A percentile compares a stretch with the other conserved stretches of the same genome.
Evolutionary conservation across 2,797 vertebrate genomes (phyloP).

Genomic region (Tangara arthus): DNA sequence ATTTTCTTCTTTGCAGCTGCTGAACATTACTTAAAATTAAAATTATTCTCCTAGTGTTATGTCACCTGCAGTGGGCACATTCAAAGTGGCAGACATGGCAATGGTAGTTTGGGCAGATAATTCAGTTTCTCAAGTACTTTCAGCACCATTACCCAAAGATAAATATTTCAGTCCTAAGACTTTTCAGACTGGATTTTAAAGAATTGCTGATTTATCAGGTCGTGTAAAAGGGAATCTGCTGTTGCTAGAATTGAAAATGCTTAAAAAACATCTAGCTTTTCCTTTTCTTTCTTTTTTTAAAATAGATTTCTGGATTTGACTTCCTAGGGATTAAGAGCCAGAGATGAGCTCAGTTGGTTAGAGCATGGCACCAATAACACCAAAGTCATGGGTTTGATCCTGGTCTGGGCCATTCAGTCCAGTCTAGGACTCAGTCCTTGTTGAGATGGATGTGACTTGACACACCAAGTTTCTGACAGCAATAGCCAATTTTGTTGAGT

Average conservation of each 20-base stretch:
- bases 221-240: not conserved
- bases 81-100: not conserved
- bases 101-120: not conserved
- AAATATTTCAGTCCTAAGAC: not conserved
- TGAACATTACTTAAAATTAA: not conserved
- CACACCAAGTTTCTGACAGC: not conserved
- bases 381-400: not conserved
- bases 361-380: not conserved
- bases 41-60: not conserved
- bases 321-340: not conserved
- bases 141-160: not conserved
- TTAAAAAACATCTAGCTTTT: not conserved
- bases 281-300: accelerated
- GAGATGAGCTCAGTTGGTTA: not conserved
- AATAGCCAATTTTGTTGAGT: not conserved
- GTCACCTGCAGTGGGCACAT: not conserved
- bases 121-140: not conserved
- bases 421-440: not conserved
- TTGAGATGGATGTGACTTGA: not conserved
- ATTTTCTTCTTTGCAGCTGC: not conserved
- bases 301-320: not conserved
- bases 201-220: not conserved
- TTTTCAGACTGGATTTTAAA: not conserved
- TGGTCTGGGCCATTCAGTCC: not conserved
- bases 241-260: not conserved